These are phyloP conservation scores for Eidolon dupreanum DNA, from an alignment of 2,797 vertebrate species.

Conservation along the genomic window DNA sequence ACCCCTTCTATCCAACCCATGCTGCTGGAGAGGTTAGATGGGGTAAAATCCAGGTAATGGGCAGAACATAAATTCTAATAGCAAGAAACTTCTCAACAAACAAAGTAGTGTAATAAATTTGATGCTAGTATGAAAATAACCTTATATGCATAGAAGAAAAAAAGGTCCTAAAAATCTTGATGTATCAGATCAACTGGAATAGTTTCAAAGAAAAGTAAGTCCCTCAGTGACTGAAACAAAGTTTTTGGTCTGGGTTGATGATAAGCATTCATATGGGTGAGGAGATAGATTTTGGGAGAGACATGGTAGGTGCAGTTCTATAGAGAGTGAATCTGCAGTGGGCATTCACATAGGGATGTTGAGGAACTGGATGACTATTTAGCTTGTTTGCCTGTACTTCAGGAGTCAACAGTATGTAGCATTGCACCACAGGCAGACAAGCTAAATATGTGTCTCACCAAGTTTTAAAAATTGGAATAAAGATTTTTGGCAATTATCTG, in stretches of 20 bases:
- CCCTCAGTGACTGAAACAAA: not conserved
- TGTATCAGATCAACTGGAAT: not conserved
- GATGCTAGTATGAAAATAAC: not conserved
- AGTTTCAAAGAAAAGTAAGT: conserved; percentile 14
- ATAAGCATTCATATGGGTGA: not conserved
- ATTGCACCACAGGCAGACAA: not conserved
- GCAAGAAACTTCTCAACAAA: not conserved
- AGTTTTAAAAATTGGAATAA: not conserved
- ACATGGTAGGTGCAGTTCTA: not conserved
- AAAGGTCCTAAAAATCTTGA: not conserved
- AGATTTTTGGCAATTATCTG: not conserved
- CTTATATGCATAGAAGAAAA: not conserved
- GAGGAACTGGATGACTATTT: not conserved
- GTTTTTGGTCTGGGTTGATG: not conserved
- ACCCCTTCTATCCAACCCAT: not conserved
- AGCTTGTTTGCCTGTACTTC: not conserved
- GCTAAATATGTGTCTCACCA: not conserved
- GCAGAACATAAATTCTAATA: not conserved
- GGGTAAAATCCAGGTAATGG: not conserved
- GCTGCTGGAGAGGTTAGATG: not conserved
- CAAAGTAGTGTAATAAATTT: not conserved
- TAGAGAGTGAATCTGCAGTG: not conserved
- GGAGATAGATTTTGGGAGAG: not conserved
- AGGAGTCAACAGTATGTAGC: not conserved
- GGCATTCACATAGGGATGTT: not conserved